phyloP scores from a whole-genome alignment of 1,140 invertebrate genomes.

The Pentalonia nigronervosa region DNA sequence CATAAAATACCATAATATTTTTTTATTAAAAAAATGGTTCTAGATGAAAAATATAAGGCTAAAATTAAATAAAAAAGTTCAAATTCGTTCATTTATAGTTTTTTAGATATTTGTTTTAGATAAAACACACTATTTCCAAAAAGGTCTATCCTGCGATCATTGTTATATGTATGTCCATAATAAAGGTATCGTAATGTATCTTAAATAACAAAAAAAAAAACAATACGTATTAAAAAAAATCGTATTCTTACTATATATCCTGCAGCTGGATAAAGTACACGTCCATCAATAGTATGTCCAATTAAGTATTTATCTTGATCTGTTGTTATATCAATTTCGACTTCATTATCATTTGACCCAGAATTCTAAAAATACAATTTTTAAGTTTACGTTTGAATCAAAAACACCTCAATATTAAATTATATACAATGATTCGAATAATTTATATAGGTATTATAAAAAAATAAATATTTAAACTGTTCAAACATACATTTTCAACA shows the following conservation, averaged over 20 bases:
- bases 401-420: neutral
- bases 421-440: neutral
- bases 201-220: neutral
- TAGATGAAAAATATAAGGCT: too few relatives aligned
- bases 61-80: too few relatives aligned
- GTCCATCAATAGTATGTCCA: conserved; percentile 91
- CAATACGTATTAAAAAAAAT: neutral
- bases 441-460: neutral
- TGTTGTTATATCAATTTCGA: conserved; percentile 29
- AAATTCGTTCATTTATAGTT: too few relatives aligned
- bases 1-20: too few relatives aligned
- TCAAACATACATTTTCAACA: conserved; percentile 6
- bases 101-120: too few relatives aligned
- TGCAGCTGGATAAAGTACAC: conserved; percentile 92
- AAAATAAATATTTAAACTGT: neutral
- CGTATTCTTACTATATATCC: conserved; percentile 79
- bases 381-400: neutral
- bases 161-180: too few relatives aligned
- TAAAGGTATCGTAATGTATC: too few relatives aligned
- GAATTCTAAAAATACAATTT: neutral
- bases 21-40: too few relatives aligned
- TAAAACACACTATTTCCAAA: too few relatives aligned
- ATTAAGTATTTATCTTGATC: conserved; percentile 75
- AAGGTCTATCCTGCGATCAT: too few relatives aligned
- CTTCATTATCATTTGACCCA: conserved; percentile 27